Evolutionary conservation across 2,797 vertebrate genomes (phyloP).

Genomic region (Falco columbarius): DNA sequence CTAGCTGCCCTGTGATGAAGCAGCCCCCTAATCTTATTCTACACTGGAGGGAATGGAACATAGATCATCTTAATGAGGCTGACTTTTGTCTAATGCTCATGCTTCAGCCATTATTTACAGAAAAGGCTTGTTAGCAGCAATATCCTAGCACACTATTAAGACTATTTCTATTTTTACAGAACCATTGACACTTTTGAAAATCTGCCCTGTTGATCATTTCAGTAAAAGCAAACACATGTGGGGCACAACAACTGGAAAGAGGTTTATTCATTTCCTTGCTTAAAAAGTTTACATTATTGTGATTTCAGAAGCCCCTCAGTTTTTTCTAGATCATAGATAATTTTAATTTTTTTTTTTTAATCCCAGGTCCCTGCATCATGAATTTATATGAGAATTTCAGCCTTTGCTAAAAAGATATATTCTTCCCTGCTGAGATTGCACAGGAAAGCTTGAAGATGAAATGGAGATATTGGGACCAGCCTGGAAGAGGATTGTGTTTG

Average conservation of each 20-base stretch:
- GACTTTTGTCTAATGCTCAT: neutral
- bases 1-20: neutral
- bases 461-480: neutral
- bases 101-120: neutral
- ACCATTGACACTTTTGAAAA: neutral
- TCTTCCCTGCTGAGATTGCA: neutral
- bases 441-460: neutral
- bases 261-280: neutral
- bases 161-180: neutral
- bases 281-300: neutral
- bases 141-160: neutral
- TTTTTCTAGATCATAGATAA: neutral
- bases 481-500: neutral
- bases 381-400: neutral
- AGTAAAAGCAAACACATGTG: neutral
- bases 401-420: neutral
- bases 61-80: neutral
- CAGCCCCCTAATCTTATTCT: neutral
- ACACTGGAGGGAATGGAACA: neutral
- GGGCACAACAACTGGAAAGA: neutral
- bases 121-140: neutral
- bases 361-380: neutral
- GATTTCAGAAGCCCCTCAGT: neutral
- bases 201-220: neutral
- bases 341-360: neutral